These are phyloP conservation scores for Poecilus cupreus DNA, from an alignment of 2,888 invertebrate genomes.

Conservation along the genomic window DNA sequence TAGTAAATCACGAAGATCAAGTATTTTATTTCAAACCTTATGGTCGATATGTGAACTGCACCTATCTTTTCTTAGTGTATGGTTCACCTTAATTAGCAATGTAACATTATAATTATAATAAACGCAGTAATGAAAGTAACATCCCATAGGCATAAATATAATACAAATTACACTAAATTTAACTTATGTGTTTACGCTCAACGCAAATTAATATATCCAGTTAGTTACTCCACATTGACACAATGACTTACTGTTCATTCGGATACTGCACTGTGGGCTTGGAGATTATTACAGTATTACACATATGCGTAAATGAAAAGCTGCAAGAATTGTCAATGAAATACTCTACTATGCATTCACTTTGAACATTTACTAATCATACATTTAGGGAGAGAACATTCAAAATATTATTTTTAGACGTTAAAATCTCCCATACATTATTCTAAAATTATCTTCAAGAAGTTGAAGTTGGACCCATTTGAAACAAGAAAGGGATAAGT, in stretches of 20 bases:
- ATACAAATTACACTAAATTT: conserved; percentile 29
- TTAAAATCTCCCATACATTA: conserved; percentile 6
- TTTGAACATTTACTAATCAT: too few species aligned
- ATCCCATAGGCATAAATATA: background rate
- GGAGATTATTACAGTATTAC: background rate
- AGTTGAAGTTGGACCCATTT: background rate
- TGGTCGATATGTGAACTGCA: too few species aligned
- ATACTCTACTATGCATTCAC: too few species aligned
- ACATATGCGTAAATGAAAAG: background rate
- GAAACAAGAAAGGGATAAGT: background rate
- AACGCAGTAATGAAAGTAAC: background rate
- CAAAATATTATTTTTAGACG: background rate
- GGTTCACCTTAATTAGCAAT: too few species aligned
- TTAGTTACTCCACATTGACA: conserved; percentile 29
- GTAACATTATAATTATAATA: background rate
- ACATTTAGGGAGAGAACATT: background rate
- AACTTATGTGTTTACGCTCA: conserved; percentile 20
- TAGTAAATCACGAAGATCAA: too few species aligned
- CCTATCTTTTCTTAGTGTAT: too few species aligned
- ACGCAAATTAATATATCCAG: conserved; percentile 42
- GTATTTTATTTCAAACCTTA: too few species aligned
- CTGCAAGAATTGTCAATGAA: background rate
- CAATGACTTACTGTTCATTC: conserved; percentile 11
- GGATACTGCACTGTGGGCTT: background rate
- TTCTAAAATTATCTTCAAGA: conserved; percentile 4